A percentile compares a stretch with the other conserved stretches of the same genome.
These are phyloP conservation scores for Ceratitis capitata DNA, from an alignment of 1,140 invertebrate species.

Conservation along the genomic window DNA sequence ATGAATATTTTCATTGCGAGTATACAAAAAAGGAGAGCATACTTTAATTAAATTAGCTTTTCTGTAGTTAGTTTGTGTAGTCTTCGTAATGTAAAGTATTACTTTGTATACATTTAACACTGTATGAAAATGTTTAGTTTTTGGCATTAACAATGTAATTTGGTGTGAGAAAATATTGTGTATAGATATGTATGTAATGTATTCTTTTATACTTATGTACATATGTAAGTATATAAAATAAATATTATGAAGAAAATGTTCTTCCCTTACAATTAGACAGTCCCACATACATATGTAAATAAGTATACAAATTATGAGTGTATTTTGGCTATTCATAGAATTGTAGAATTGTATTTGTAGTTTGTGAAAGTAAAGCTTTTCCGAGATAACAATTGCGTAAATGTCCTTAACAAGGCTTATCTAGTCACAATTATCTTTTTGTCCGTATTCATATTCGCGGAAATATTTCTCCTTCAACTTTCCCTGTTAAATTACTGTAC, in stretches of 20 bases:
- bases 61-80: neutral
- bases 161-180: neutral
- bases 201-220: neutral
- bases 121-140: neutral
- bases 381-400: neutral
- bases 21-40: neutral
- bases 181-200: neutral
- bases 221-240: neutral
- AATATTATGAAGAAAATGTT: neutral
- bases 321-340: neutral
- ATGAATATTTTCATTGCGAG: too few relatives aligned
- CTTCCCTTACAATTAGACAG: neutral
- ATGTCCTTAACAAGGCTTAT: neutral
- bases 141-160: neutral
- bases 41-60: neutral
- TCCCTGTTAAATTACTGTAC: too few relatives aligned
- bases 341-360: neutral
- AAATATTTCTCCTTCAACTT: neutral
- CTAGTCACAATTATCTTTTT: neutral
- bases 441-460: neutral
- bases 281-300: neutral
- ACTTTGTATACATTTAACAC: neutral
- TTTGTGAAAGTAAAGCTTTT: neutral
- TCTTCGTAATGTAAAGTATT: neutral
- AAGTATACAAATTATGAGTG: neutral